A percentile compares a stretch with the other conserved stretches of the same genome.
These are phyloP conservation scores for Acleris sparsana DNA, from an alignment of 2,888 invertebrate genomes.

Conservation along the genomic window DNA sequence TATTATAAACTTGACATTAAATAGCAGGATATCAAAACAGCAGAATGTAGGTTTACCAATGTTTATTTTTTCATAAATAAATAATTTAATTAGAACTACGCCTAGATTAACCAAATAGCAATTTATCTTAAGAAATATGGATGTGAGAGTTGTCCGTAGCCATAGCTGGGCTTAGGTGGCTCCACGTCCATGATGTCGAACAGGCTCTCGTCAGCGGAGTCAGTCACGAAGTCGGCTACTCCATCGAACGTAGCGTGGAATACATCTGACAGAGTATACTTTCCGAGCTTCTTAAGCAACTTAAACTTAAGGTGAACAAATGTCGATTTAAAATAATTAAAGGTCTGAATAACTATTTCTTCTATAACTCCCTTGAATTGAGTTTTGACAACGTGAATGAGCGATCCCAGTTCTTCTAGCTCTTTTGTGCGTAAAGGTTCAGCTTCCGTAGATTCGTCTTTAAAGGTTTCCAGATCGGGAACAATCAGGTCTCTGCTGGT, in stretches of 20 bases:
- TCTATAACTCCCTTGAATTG: constrained; percentile 55
- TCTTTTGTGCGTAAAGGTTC: constrained; percentile 29
- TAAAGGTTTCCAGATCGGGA: constrained; percentile 26
- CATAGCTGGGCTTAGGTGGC: constrained; percentile 21
- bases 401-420: constrained; percentile 45
- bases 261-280: constrained; percentile 56
- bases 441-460: constrained; percentile 29
- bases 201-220: constrained; percentile 40
- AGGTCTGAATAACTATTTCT: constrained; percentile 49
- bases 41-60: too few species aligned
- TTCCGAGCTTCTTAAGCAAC: constrained; percentile 54
- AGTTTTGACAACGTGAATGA: constrained; percentile 51
- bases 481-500: constrained; percentile 28
- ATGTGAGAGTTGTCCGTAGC: constrained; percentile 26
- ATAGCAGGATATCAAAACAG: too few species aligned
- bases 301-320: constrained; percentile 53
- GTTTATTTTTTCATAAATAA: too few species aligned
- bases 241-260: constrained; percentile 53
- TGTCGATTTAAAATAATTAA: constrained; percentile 46
- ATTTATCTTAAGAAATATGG: constrained; percentile 7
- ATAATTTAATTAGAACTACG: too few species aligned
- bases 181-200: constrained; percentile 8
- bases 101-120: too few species aligned
- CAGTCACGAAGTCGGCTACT: constrained; percentile 50
- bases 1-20: too few species aligned